Percentiles rank a stretch among this genome's conserved stretches.
Evolutionary conservation across 2,888 invertebrate genomes (phyloP).

Genomic region (Tenthredo livida): DNA sequence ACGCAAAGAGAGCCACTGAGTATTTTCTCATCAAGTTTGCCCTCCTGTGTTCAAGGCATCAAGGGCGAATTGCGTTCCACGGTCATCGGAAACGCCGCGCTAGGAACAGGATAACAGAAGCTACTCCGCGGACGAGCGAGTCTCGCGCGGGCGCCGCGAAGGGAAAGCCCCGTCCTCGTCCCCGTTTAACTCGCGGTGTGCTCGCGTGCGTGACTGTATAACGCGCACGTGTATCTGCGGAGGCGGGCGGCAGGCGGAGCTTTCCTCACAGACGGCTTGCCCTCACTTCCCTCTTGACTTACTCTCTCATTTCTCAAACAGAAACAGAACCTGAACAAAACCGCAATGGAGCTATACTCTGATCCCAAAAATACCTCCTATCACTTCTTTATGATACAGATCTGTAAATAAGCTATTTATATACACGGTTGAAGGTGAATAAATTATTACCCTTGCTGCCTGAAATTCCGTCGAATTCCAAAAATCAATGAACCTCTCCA

Average conservation of each 20-base stretch:
- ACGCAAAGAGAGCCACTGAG: neutral
- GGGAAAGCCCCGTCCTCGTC: slow-evolving; percentile 13
- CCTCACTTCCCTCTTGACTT: slow-evolving; percentile 59
- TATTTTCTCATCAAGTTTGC: slow-evolving; percentile 7
- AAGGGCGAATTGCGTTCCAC: slow-evolving; percentile 37
- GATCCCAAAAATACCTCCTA: neutral
- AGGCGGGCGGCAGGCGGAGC: slow-evolving; percentile 71
- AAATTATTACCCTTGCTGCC: neutral
- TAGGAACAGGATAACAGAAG: slow-evolving; percentile 49
- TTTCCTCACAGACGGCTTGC: slow-evolving; percentile 72
- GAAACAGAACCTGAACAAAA: slow-evolving; percentile 1
- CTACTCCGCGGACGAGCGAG: neutral
- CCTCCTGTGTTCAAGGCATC: slow-evolving; percentile 20
- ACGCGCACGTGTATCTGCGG: slow-evolving; percentile 35
- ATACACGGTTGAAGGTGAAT: neutral
- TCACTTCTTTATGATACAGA: neutral
- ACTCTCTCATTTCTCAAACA: slow-evolving; percentile 36
- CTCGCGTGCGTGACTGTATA: slow-evolving; percentile 17
- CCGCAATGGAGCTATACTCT: neutral
- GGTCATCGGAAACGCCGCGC: slow-evolving; percentile 54
- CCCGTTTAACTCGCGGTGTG: slow-evolving; percentile 8
- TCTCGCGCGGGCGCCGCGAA: slow-evolving; percentile 2
- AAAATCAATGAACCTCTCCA: neutral
- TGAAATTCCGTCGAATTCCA: neutral
- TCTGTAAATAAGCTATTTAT: neutral